These are phyloP conservation scores for Prietella phreatophila DNA, from an alignment of 2,113 vertebrate species.

Conservation along the genomic window DNA sequence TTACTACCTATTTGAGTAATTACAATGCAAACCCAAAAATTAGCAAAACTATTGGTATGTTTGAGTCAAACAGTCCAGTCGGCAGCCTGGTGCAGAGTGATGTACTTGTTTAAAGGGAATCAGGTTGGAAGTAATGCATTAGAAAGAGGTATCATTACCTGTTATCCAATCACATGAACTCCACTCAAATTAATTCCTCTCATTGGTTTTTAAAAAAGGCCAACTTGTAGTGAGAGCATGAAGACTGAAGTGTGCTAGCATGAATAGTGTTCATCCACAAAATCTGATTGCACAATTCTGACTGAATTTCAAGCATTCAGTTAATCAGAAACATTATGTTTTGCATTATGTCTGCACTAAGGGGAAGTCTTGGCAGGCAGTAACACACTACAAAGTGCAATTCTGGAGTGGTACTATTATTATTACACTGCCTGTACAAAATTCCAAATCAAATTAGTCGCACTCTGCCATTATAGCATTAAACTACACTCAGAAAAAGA, in stretches of 20 bases:
- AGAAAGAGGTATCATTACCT: background rate
- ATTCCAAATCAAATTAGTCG: background rate
- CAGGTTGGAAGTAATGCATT: background rate
- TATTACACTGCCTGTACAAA: slow-evolving; percentile 2
- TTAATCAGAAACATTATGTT: background rate
- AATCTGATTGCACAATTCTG: background rate
- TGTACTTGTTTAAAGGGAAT: background rate
- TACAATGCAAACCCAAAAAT: background rate
- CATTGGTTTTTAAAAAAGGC: background rate
- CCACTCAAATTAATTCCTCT: background rate
- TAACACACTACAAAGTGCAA: background rate
- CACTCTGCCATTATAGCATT: background rate
- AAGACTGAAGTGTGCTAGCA: background rate
- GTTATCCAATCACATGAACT: background rate
- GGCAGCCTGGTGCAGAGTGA: background rate
- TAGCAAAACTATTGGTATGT: background rate
- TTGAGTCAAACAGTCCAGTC: background rate
- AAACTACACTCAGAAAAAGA: background rate
- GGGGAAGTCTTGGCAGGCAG: background rate
- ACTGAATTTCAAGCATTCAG: background rate
- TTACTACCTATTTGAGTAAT: background rate
- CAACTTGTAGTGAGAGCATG: background rate
- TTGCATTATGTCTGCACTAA: background rate
- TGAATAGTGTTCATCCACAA: background rate
- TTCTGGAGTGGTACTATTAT: background rate